Evolutionary conservation across 2,797 vertebrate genomes (phyloP), one percentile per base, ranked within the genome.

Genomic region (Streptopelia turtur): DNA sequence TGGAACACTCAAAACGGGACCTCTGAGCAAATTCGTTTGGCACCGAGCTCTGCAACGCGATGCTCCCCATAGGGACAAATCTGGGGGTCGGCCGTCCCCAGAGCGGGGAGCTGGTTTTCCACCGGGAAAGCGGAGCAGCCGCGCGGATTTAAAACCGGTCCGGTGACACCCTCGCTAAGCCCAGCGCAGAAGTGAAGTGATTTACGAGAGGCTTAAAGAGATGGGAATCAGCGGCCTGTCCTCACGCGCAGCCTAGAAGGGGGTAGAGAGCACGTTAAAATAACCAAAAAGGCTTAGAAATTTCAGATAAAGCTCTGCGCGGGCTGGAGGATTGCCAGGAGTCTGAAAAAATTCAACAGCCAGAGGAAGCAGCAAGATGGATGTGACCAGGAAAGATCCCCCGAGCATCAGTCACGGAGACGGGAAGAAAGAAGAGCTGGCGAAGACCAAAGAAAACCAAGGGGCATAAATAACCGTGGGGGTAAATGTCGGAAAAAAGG

Each of bases 341-440:
- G 83, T 55, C 53, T 21, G 70, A 56, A n/a, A n/a, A 55, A 57
- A 84, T 57, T 37, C 68, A 1, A 59, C 50, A 79, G 83, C 2
- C 0, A 93, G 69, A 94, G 76, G 83, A 74, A 85, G 69, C 84
- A 65, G 79, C 43, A 66, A 91, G 90, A 93, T 43, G 64, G 90
- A 95, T 75, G 74, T 35, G 90, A 82, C 28, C 66, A 81, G 71
- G 68, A 86, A 90, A 86, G 88, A 78, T 65, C 87, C 86, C 31
- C 1, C 0, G 69, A 93, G 53, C 70, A 90, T 82, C 74, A 81
- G 50, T 78, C 70, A 87, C 0, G 0, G 47, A 78, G 52, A 83
- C 2, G n/a, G 43, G 41, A 94, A 70, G 57, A 77, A 78, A 93
- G 43, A 78, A 93, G 76, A 91, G 24, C 60, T 68, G 72, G 65